These are phyloP conservation scores for Acanthisitta chloris DNA, from an alignment of 2,113 vertebrate genomes.

Conservation along the genomic window DNA sequence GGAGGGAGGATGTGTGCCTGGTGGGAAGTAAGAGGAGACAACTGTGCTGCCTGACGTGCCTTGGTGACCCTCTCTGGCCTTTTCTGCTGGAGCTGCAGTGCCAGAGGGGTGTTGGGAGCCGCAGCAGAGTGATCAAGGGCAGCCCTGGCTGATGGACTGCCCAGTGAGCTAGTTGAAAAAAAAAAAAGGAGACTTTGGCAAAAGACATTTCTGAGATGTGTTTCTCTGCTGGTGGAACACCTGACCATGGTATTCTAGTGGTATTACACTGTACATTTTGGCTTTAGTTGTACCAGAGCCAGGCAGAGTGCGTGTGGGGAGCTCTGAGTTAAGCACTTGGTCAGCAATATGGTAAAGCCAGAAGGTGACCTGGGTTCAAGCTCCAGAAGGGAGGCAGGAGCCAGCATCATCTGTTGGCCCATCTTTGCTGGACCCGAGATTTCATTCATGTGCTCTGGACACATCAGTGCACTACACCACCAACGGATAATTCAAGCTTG, in stretches of 20 bases:
- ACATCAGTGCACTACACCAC: background rate
- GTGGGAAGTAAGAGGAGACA: background rate
- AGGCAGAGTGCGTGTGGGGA: background rate
- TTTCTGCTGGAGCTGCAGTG: background rate
- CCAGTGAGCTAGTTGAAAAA: background rate
- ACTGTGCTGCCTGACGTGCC: background rate
- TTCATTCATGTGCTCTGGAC: background rate
- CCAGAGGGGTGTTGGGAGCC: background rate
- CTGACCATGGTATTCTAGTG: background rate
- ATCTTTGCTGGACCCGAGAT: background rate
- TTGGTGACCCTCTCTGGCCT: background rate
- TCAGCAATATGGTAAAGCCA: background rate
- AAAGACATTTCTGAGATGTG: background rate
- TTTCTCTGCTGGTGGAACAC: background rate
- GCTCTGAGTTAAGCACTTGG: background rate
- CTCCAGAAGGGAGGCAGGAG: background rate
- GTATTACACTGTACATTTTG: background rate
- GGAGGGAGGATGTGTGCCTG: background rate
- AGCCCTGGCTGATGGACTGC: accelerated
- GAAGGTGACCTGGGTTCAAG: background rate
- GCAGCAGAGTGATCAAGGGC: background rate
- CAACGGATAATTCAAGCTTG: background rate
- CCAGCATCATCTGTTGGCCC: background rate
- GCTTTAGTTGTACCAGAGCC: background rate
- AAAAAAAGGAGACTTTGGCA: background rate